Evolutionary conservation across 2,888 invertebrate genomes (phyloP).

Genomic region (Micropterix aruncella): DNA sequence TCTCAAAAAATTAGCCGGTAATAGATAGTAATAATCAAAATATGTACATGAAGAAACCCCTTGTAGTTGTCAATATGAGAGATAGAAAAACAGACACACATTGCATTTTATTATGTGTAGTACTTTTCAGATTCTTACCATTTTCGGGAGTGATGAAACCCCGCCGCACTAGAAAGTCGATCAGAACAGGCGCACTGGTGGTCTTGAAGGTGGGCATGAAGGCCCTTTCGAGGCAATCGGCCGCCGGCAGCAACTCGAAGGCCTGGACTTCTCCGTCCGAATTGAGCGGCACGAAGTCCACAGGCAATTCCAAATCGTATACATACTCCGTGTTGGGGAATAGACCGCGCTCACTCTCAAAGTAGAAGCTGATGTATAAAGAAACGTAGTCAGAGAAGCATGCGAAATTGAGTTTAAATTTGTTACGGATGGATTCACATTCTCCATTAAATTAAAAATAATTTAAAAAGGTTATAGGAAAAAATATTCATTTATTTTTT

Average conservation of each 20-base stretch:
- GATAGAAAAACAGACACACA: neutral
- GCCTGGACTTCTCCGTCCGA: conserved; percentile 90
- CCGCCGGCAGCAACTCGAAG: conserved; percentile 74
- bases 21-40: too few relatives aligned
- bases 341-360: conserved; percentile 83
- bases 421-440: neutral
- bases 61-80: neutral
- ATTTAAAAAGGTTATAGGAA: conserved; percentile 1
- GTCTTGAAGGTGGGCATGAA: conserved; percentile 81
- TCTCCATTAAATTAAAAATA: conserved; percentile 3
- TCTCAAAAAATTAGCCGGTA: too few relatives aligned
- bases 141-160: conserved; percentile 81
- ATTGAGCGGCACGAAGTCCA: conserved; percentile 83
- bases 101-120: neutral
- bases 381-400: too few relatives aligned
- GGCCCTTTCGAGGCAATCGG: conserved; percentile 69
- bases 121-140: too few relatives aligned
- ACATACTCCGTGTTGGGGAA: conserved; percentile 93
- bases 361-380: conserved; percentile 60
- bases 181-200: conserved; percentile 80
- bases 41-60: neutral
- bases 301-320: conserved; percentile 81
- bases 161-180: conserved; percentile 87
- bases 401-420: too few relatives aligned
- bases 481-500: neutral